Percentiles rank a stretch among this genome's conserved stretches.
Evolutionary conservation across 35 echinoderm and acorn worm genomes (phyloP).

Genomic region (Heliocidaris erythrogramma): DNA sequence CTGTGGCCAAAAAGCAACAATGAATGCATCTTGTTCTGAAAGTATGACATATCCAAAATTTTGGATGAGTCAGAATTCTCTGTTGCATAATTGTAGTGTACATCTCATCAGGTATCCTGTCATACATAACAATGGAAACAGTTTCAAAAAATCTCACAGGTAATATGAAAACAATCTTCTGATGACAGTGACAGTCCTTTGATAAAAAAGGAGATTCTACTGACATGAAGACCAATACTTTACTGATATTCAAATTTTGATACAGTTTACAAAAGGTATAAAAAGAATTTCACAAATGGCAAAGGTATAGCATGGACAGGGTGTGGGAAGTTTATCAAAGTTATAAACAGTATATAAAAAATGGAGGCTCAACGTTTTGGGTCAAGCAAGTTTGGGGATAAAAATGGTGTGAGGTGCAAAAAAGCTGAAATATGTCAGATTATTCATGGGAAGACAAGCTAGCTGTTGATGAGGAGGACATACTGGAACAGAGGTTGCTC

Average conservation of each 20-base stretch:
- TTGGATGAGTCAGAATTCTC: neutral
- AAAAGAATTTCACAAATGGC: neutral
- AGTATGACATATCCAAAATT: neutral
- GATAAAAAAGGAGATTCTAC: neutral
- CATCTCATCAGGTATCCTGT: neutral
- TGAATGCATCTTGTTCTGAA: too few relatives aligned
- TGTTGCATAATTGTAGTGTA: neutral
- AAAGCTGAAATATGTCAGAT: neutral
- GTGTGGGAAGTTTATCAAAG: neutral
- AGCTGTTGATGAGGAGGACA: conserved; percentile 57
- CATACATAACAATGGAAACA: neutral
- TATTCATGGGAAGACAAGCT: conserved; percentile 62
- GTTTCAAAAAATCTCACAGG: neutral
- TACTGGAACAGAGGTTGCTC: conserved; percentile 55
- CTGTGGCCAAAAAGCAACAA: neutral
- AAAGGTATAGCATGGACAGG: neutral
- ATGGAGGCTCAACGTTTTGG: neutral
- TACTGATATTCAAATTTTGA: neutral
- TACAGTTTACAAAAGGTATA: neutral
- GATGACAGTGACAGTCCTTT: neutral
- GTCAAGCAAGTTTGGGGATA: neutral
- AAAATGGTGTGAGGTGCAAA: neutral
- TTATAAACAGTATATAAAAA: neutral
- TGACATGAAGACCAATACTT: neutral
- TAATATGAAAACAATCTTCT: neutral